Base-by-base conservation (phyloP, 1,140 invertebrate species). In the Phocides pigmalion region DNA sequence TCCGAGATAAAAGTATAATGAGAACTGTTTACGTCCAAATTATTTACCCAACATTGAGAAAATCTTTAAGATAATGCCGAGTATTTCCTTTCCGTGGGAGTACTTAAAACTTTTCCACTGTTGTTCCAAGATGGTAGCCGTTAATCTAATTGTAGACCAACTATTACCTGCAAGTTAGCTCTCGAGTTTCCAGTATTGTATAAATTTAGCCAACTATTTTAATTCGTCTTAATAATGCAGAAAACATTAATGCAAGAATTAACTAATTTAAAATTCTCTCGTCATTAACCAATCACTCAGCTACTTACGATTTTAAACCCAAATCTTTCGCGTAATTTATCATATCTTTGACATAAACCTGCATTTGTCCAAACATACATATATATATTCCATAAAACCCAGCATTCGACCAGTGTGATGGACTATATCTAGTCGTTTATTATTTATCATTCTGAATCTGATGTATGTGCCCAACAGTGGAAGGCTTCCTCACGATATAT, bases 61-160 rank as follows among this genome's bases (percentile, higher is more conserved):
- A 17, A 47, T 61, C 25, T 28, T 58, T 19, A 49, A 44, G 54
- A 47, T 59, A 59, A 59, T 47, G 3, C 54, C 25, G 41, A 44
- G 58, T 35, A 61, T 61, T 49, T 61, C 11, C 58, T 32, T 61
- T 61, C 44, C 25, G 16, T 6, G 44, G 35, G 42, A 37, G 28
- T 61, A 39, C 58, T 61, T 61, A 49, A 61, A 61, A 61, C 44
- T 61, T 61, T 59, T 61, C 42, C 42, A 28, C 44, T 61, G 56
- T 61, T 61, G 56, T 61, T 61, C 32, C 56, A 61, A 61, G 56
- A 61, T 61, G 56, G 44, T 44, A 61, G 17, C 44, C 56, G 56
- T 61, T 61, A 61, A 61, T 61, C 56, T 44, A 47, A 61, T 49
- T 61, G 42, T 61, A 61, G 44, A 59, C 54, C 54, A 59, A 59